These are phyloP conservation scores for Agrotis segetum DNA, from an alignment of 2,888 invertebrate genomes.

Conservation along the genomic window DNA sequence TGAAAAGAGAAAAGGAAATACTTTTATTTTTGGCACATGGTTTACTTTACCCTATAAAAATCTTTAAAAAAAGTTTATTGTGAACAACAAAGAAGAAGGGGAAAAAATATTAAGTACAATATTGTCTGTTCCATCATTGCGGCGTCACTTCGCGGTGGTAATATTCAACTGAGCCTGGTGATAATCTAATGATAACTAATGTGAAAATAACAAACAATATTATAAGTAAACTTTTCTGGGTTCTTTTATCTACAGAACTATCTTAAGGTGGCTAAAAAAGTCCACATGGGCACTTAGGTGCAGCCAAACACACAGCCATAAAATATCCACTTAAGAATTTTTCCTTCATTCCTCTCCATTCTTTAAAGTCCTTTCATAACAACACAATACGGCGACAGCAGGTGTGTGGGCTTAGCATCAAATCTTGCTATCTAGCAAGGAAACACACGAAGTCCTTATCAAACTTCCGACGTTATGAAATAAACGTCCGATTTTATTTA, in stretches of 20 bases:
- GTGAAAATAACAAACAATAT: too few species aligned
- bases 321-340: slow-evolving; percentile 30
- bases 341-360: slow-evolving; percentile 15
- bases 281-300: neutral
- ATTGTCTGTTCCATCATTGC: too few species aligned
- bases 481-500: slow-evolving; percentile 88
- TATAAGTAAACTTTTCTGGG: too few species aligned
- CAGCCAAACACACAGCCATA: slow-evolving; percentile 25
- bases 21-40: too few species aligned
- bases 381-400: slow-evolving; percentile 32
- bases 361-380: slow-evolving; percentile 33
- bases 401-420: slow-evolving; percentile 53
- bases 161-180: too few species aligned
- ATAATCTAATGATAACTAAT: too few species aligned
- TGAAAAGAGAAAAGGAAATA: too few species aligned
- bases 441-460: slow-evolving; percentile 82
- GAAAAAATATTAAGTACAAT: too few species aligned
- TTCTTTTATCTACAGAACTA: neutral
- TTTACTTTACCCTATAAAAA: too few species aligned
- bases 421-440: slow-evolving; percentile 62
- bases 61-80: too few species aligned
- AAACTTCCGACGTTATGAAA: slow-evolving; percentile 86
- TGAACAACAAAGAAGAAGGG: too few species aligned
- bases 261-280: neutral
- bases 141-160: too few species aligned